Base-by-base conservation (phyloP, 2,113 vertebrate genomes). In the Epinephelus lanceolatus region DNA sequence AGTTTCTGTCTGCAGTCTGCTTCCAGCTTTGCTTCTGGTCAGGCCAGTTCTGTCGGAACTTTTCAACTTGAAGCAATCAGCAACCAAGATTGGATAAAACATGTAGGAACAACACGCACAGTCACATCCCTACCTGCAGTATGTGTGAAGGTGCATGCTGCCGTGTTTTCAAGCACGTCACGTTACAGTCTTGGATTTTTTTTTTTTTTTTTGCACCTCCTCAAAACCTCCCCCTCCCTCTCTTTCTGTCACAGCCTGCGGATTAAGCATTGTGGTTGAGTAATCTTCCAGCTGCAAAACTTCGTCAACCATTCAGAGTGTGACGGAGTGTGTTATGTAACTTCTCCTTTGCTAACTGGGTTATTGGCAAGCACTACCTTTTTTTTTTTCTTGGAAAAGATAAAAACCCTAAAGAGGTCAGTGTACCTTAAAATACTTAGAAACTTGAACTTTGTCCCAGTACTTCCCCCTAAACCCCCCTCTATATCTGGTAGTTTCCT, bases 271-370 rank as follows among this genome's bases (percentile, higher is more conserved):
- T 76, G 45, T 8, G 59, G 72, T 87, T 88, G 84, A 91, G 91
- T 80, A 94, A 93, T 88, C 78, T n/a, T 87, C 88, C 75, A 90
- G 85, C 83, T 59, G 8, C 42, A 45, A 45, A 81, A 76, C 82
- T 80, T 87, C 72, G 88, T 93, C 87, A 91, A 82, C 52, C 51
- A 68, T 81, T 63, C 42, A 56, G 19, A 62, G 71, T 62, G 42
- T 92, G 91, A 92, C 86, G 66, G 11, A 79, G 37, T 49, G 19
- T 0, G 0, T 93, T 92, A 91, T 88, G 87, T 74, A 91, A 94
- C 79, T 77, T 86, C 76, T 86, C 49, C 37, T 86, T 76, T 33
- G 23, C 65, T 65, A 88, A 83, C 47, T 60, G 66, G 88, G 85
- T 89, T 83, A 86, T 0, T 71, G 63, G 42, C 76, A 67, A 85